These are phyloP conservation scores for Aleiodes alternator DNA, from an alignment of 2,888 invertebrate species.

Conservation along the genomic window DNA sequence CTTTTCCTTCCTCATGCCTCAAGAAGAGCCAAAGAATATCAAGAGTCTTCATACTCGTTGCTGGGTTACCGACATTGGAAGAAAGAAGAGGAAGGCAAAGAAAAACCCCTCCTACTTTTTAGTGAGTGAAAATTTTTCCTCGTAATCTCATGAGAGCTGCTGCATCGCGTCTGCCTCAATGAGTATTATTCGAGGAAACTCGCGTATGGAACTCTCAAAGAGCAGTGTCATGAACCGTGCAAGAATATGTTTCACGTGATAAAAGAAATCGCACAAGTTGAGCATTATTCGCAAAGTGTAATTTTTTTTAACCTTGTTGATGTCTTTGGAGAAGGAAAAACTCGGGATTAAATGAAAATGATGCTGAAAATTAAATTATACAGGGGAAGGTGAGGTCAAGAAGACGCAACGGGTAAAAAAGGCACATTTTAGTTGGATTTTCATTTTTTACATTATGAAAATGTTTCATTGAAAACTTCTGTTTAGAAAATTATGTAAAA, in stretches of 20 bases:
- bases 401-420: no score
- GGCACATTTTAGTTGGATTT: no score
- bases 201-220: conserved; percentile 29
- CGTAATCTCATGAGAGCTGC: background rate
- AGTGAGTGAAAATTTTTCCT: conserved; percentile 23
- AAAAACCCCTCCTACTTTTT: conserved; percentile 4
- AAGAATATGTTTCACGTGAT: conserved; percentile 6
- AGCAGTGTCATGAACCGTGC: conserved; percentile 18
- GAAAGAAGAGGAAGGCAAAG: conserved; percentile 14
- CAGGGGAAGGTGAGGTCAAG: no score
- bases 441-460: background rate
- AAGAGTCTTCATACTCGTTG: conserved; percentile 29
- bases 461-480: background rate
- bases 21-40: conserved; percentile 28
- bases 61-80: conserved; percentile 25
- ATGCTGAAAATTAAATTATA: background rate
- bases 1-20: conserved; percentile 22
- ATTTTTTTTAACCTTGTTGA: conserved; percentile 9
- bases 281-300: conserved; percentile 1
- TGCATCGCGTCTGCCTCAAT: conserved; percentile 25
- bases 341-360: background rate
- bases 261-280: background rate
- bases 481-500: no score
- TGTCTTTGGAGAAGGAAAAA: conserved; percentile 1
- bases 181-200: conserved; percentile 21